Evolutionary conservation across 2,888 invertebrate species (phyloP), one percentile per base, ranked within the genome.

Genomic region (Beris morrisii): DNA sequence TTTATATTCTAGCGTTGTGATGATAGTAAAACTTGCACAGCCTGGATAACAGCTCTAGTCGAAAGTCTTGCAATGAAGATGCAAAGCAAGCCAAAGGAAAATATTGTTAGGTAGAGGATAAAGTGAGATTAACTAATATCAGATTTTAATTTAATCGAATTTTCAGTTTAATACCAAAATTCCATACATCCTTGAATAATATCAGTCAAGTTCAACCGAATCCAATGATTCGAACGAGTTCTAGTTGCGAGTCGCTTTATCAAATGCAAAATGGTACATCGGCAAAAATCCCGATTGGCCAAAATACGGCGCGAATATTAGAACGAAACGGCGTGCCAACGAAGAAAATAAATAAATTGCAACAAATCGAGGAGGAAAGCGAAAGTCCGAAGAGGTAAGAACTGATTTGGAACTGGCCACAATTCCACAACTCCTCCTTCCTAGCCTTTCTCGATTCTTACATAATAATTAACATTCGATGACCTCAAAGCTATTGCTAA

Each of bases 11-110:
- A 77, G 76, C 75, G 76, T 22, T 77, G 77, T 70, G 75, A 75
- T 65, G 75, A 77, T 70, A 74, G 73, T 63, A 73, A 72, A 70
- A 74, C 74, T 9, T 76, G 75, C 65, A 74, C 75, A 46, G 73
- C 75, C 65, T 77, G 77, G 77, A 75, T 77, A 59, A 73, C 75
- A 13, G 75, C 73, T 48, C 64, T 77, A 5, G 67, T 76, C 5
- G 75, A 75, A 57, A 75, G 75, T 64, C 67, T 75, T 9, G 43
- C 69, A 52, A 69, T 73, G 13, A 61, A 61, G 15, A 50, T 52
- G 6, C 50, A 61, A 2, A 43, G 50, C n/a, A 61, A 61, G n/a
- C 52, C 61, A 22, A 65, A 66, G 44, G 69, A 67, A 58, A 67
- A 67, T 22, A 65, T 61, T 55, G 50, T 63, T 28, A 56, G 61